Evolutionary conservation across 2,113 vertebrate species (phyloP).

Genomic region (Bubo scandiacus): DNA sequence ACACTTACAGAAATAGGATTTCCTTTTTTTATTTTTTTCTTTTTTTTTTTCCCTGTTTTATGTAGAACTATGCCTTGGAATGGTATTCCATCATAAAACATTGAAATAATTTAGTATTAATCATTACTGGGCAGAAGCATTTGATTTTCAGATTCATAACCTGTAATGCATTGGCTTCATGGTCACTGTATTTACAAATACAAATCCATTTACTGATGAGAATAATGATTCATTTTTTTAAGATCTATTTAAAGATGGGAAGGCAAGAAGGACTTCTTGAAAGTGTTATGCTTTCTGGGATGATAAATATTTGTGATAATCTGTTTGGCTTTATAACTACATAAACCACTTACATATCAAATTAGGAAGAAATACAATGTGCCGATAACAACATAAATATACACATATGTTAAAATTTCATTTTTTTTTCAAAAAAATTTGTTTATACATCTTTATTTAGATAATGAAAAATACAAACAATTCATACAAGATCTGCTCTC

Average conservation of each 20-base stretch:
- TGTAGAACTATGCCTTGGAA: background rate
- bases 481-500: background rate
- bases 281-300: background rate
- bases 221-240: background rate
- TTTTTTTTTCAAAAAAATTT: accelerated
- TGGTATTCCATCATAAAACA: background rate
- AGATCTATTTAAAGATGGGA: background rate
- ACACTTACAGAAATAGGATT: background rate
- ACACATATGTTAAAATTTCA: background rate
- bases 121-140: background rate
- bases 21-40: background rate
- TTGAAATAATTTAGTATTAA: background rate
- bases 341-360: background rate
- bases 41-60: background rate
- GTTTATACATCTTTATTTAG: background rate
- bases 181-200: background rate
- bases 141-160: background rate
- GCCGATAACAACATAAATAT: background rate
- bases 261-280: background rate
- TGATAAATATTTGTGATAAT: background rate
- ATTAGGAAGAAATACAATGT: background rate
- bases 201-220: background rate
- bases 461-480: background rate
- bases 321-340: background rate
- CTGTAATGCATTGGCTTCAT: background rate